These are phyloP conservation scores for Sarcophilus harrisii DNA, from an alignment of 2,797 vertebrate species.

Conservation along the genomic window DNA sequence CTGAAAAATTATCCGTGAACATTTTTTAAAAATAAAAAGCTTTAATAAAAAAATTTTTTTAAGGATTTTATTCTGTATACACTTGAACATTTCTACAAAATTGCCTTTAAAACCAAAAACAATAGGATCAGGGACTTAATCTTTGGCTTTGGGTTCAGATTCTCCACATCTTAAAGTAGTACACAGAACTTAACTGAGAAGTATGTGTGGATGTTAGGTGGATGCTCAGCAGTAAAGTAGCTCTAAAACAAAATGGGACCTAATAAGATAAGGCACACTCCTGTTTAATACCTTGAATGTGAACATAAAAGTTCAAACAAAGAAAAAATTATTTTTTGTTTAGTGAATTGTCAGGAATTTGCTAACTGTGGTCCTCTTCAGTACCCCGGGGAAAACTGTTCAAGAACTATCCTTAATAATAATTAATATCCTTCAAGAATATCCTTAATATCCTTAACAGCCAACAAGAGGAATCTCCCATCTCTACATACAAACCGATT, in stretches of 20 bases:
- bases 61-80: not conserved
- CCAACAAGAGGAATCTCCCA: not conserved
- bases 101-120: slow-evolving; percentile 20
- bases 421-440: too few relatives aligned
- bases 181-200: slow-evolving; percentile 5
- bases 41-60: too few relatives aligned
- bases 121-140: slow-evolving; percentile 30
- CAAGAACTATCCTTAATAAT: slow-evolving; percentile 34
- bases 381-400: not conserved
- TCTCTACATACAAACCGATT: slow-evolving; percentile 89
- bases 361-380: slow-evolving; percentile 27
- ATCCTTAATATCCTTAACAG: too few relatives aligned
- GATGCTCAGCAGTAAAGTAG: not conserved
- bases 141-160: not conserved
- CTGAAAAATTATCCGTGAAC: too few relatives aligned
- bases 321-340: slow-evolving; percentile 36
- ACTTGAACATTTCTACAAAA: slow-evolving; percentile 45
- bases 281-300: slow-evolving; percentile 7
- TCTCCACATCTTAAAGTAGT: slow-evolving; percentile 30
- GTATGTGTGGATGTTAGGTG: not conserved
- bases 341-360: slow-evolving; percentile 38
- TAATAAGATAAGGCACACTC: not conserved
- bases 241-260: not conserved
- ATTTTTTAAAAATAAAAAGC: too few relatives aligned
- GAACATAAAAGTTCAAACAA: slow-evolving; percentile 54